Conservation (phyloP, 1,140 invertebrate genomes). For the Pygmarrhopalites habei region DNA sequence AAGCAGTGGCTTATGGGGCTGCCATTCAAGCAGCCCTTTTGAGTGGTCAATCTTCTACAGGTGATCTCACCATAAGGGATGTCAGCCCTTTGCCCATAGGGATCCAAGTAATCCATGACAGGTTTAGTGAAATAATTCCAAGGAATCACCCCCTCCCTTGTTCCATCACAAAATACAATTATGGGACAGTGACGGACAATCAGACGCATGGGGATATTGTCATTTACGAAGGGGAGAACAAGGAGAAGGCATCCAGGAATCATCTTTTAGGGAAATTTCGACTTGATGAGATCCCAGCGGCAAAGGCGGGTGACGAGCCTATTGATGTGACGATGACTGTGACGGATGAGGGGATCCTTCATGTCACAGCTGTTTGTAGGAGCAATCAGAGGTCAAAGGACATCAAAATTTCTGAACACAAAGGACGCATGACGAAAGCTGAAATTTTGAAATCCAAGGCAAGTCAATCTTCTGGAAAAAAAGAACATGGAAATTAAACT, state of each 20-base stretch:
- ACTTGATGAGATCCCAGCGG: neutral
- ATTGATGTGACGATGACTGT: neutral
- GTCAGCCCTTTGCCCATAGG: conserved; percentile 50
- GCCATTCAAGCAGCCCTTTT: conserved; percentile 54
- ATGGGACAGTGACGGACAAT: conserved; percentile 54
- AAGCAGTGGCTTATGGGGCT: conserved; percentile 53
- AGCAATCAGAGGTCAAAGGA: too few species aligned
- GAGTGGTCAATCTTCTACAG: conserved; percentile 52
- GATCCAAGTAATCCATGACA: conserved; percentile 46
- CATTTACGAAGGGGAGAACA: conserved; percentile 40
- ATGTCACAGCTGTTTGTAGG: neutral
- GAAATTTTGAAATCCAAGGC: too few species aligned
- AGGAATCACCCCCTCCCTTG: conserved; percentile 54
- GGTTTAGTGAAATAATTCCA: conserved; percentile 49
- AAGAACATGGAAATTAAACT: too few species aligned
- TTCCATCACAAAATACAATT: conserved; percentile 54
- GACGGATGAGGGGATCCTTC: neutral
- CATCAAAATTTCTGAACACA: too few species aligned
- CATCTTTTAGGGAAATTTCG: neutral
- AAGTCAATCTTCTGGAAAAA: too few species aligned
- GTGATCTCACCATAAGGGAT: conserved; percentile 50
- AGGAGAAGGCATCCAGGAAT: neutral
- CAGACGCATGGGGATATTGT: conserved; percentile 53
- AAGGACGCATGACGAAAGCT: too few species aligned
- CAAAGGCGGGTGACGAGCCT: neutral